Base-by-base conservation (phyloP, 2,113 vertebrate species). In the Thermophis baileyi region DNA sequence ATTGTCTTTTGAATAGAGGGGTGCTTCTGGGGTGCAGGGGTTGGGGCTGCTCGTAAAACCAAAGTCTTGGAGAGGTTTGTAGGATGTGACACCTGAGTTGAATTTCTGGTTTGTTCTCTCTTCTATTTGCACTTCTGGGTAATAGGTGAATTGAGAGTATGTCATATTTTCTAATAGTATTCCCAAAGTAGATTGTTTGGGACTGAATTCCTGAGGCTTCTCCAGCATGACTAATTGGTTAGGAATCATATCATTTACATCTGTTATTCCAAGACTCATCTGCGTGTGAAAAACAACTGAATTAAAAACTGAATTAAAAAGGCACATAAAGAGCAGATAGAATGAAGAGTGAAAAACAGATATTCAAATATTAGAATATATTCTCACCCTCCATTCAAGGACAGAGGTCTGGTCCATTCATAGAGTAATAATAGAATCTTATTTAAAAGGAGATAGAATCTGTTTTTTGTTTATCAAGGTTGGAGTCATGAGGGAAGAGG, bases 191-290 rank as follows among this genome's bases (percentile, higher is more conserved):
- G 30, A 8, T 22, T 25, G 12, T 46, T 50, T 50, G 20, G 2
- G 6, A 57, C 0, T 0, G 7, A 25, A 46, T 22, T 9, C 16
- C 89, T 97, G 96, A 0, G 7, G 27, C 50, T 95, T 96, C 49
- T 47, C 95, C 51, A 97, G 93, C 50, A 97, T 8, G 9, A 96
- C 94, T 25, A 98, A 46, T 3, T 87, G 5, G 0, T 98, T 97
- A 88, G 97, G 96, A 90, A 93, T 53, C 16, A 96, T 96, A 92
- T 96, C 95, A 0, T 27, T 97, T 91, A 96, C 6, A 4, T 92
- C 97, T 95, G 97, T 7, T 51, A 95, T 92, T 46, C 93, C 95
- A 90, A 95, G 91, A 60, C 87, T 94, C 0, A 91, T 90, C 97
- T 98, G 63, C 5, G 95, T 87, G 57, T 0, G 94, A 90, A 40